Evolutionary conservation across 2,113 vertebrate species (phyloP).

Genomic region (Cheilinus undulatus): DNA sequence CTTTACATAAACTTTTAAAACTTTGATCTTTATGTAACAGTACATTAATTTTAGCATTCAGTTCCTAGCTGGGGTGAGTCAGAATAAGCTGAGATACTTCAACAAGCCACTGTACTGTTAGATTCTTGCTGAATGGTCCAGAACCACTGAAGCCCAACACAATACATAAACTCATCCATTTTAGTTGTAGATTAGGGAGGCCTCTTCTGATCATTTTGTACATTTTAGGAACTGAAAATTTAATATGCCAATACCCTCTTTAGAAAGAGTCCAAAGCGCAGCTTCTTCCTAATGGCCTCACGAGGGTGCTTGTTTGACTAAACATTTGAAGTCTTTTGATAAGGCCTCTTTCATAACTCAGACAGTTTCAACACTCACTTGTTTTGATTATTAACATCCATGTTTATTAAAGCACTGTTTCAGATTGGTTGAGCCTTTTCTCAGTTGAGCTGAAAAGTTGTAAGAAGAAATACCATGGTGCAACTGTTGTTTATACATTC

Average conservation of each 20-base stretch:
- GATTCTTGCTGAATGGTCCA: too few relatives aligned
- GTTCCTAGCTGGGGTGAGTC: not conserved
- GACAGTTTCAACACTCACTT: not conserved
- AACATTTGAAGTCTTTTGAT: not conserved
- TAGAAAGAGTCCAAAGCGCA: too few relatives aligned
- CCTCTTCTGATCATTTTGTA: too few relatives aligned
- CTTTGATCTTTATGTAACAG: not conserved
- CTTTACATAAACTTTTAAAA: too few relatives aligned
- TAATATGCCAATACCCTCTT: too few relatives aligned
- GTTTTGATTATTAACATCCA: constrained; percentile 12
- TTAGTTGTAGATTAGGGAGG: too few relatives aligned
- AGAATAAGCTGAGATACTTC: not conserved
- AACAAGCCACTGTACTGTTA: not conserved
- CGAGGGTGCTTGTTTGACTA: too few relatives aligned
- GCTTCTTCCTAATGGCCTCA: too few relatives aligned
- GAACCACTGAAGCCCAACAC: too few relatives aligned
- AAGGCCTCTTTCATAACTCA: constrained; percentile 3
- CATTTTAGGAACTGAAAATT: too few relatives aligned
- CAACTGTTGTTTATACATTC: constrained; percentile 53
- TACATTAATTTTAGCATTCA: not conserved
- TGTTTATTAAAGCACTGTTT: constrained; percentile 5
- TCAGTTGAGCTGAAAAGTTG: constrained; percentile 26
- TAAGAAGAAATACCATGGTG: constrained; percentile 34
- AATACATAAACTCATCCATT: too few relatives aligned
- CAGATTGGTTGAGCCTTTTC: constrained; percentile 1